Evolutionary conservation across 2,797 vertebrate genomes (phyloP), one percentile per base, ranked within the genome.

Genomic region (Muraenolepis orangiensis): DNA sequence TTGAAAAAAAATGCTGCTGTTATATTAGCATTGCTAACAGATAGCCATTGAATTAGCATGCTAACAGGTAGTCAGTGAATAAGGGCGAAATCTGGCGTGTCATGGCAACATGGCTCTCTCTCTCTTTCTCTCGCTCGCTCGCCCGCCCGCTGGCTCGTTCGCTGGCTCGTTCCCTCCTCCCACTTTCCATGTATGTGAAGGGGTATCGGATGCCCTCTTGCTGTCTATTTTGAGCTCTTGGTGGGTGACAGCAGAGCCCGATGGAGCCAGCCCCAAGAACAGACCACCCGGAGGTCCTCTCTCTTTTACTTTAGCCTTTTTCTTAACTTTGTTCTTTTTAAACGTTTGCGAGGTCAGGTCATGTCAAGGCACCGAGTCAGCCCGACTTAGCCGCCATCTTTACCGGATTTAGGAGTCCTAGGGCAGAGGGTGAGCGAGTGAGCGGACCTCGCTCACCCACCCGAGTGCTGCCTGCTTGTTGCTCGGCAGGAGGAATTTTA

Each of bases 211-310:
- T 98, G 91, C 94, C 96, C 79, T 76, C 79, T 67, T 81, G 81
- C 83, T 92, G 92, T 93, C 95, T 98, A 97, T 97, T 97, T 96
- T 95, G 93, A 94, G 95, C 94, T 88, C 91, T 73, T 92, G 89
- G 89, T 94, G 92, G 94, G 93, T 95, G 94, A 95, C 94, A 94
- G 91, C 91, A 95, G 94, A 90, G 91, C 92, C 93, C 93, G 94
- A 96, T 93, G 93, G 93, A 93, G 88, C 90, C 80, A 90, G 88
- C 93, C 82, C 79, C 91, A 78, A 87, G 90, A 88, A 90, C 91
- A 91, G 93, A 88, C 91, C 93, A 93, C 92, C 89, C 93, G 90
- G 91, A 94, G 93, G 93, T 94, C 20, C 23, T 2, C 31, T 68
- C 38, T 78, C 67, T 82, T 84, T 88, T 79, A 87, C 74, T 75